phyloP scores from a whole-genome alignment of 2,888 invertebrate genomes.

The Oeneis ivallda region DNA sequence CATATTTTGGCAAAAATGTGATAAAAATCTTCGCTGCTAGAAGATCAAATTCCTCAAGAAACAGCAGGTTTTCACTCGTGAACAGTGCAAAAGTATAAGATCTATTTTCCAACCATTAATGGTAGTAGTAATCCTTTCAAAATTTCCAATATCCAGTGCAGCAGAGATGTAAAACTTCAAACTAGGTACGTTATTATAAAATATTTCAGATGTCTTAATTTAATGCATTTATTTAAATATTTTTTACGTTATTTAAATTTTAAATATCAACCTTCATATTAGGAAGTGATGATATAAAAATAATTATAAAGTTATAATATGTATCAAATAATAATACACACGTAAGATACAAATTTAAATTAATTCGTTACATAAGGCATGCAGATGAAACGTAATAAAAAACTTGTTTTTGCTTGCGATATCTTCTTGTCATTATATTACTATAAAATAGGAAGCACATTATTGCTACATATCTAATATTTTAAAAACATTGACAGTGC shows the following conservation, averaged over 20 bases:
- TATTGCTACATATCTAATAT: too few species aligned
- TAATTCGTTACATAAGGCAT: constrained; percentile 1
- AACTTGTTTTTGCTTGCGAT: neutral
- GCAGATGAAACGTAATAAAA: neutral
- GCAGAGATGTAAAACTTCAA: neutral
- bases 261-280: constrained; percentile 13
- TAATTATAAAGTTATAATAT: constrained; percentile 2
- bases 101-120: too few species aligned
- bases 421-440: neutral
- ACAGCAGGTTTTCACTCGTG: too few species aligned
- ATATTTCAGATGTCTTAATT: constrained; percentile 1
- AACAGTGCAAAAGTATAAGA: too few species aligned
- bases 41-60: too few species aligned
- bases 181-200: neutral
- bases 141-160: neutral
- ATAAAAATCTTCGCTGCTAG: too few species aligned
- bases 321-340: neutral
- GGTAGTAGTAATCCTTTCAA: too few species aligned
- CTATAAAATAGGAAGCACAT: neutral
- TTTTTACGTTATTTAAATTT: neutral
- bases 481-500: too few species aligned
- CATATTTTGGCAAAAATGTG: too few species aligned
- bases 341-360: neutral
- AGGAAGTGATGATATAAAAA: constrained; percentile 13
- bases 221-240: neutral